Percentiles rank a stretch among this genome's conserved stretches.
phyloP scores from a whole-genome alignment of 2,113 vertebrate genomes.

The Benitochromis conjunctus region DNA sequence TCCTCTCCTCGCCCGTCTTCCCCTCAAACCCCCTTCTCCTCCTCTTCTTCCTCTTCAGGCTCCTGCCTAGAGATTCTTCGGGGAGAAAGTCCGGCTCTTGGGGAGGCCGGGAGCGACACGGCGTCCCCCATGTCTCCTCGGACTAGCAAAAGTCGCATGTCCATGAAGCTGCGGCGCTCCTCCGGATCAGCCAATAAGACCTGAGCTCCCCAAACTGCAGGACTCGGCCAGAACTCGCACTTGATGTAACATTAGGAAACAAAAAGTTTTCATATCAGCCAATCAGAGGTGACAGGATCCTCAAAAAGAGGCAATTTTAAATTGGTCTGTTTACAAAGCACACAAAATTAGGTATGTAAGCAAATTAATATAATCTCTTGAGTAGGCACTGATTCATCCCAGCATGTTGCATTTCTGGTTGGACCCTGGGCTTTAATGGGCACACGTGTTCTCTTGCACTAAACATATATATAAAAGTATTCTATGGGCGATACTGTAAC shows the following conservation, averaged over 20 bases:
- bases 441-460: neutral
- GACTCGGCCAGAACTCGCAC: neutral
- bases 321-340: neutral
- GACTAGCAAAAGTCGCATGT: slow-evolving; percentile 99
- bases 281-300: neutral
- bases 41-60: slow-evolving; percentile 71
- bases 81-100: slow-evolving; percentile 85
- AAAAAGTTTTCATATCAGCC: neutral
- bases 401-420: neutral
- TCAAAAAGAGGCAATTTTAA: neutral
- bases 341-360: neutral
- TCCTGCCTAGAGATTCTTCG: slow-evolving; percentile 88
- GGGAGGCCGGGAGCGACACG: slow-evolving; percentile 89
- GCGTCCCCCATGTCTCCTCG: slow-evolving; percentile 96
- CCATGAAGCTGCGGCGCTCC: slow-evolving; percentile 96
- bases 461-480: neutral
- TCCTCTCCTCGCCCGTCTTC: neutral
- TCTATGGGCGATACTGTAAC: neutral
- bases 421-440: neutral
- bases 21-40: neutral
- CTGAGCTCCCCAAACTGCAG: slow-evolving; percentile 52
- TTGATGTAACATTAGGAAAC: neutral
- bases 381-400: neutral
- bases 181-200: slow-evolving; percentile 98
- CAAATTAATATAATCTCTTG: neutral